Percentiles rank a stretch among this genome's conserved stretches.
phyloP scores from a whole-genome alignment of 2,113 vertebrate genomes.

The Sapayoa aenigma region DNA sequence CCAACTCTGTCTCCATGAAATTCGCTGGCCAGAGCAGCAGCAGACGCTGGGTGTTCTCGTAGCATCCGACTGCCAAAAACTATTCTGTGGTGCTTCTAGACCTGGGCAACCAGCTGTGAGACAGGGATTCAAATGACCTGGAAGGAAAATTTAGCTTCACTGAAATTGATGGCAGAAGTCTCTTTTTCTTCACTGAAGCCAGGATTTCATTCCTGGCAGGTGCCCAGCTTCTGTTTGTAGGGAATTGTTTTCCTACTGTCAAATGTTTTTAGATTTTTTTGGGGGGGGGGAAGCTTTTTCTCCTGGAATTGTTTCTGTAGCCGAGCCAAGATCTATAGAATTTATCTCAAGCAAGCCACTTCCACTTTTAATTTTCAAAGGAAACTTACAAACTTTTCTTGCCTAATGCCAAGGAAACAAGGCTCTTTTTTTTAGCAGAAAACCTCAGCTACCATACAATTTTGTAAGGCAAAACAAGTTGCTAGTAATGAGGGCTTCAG shows the following conservation, averaged over 20 bases:
- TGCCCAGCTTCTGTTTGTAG: not conserved
- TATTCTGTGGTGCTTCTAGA: not conserved
- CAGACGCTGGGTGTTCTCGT: not conserved
- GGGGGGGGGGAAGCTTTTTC: not conserved
- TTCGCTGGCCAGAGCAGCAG: not conserved
- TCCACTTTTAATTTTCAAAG: not conserved
- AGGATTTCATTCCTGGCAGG: not conserved
- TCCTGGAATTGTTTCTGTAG: not conserved
- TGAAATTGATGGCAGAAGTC: not conserved
- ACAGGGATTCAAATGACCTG: not conserved
- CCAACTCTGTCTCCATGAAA: not conserved
- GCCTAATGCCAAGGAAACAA: not conserved
- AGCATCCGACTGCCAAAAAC: not conserved
- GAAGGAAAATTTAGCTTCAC: not conserved
- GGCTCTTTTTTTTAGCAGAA: not conserved
- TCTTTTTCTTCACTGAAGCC: not conserved
- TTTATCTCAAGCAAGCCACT: not conserved
- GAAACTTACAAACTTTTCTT: not conserved
- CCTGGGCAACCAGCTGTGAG: conserved; percentile 1
- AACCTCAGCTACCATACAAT: not conserved
- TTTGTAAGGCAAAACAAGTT: not conserved
- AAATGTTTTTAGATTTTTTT: not conserved
- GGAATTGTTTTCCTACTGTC: not conserved
- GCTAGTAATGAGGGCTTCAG: not conserved
- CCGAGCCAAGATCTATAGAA: not conserved